Conservation (phyloP, 2,797 vertebrate species). For the Macrochelys suwanniensis region DNA sequence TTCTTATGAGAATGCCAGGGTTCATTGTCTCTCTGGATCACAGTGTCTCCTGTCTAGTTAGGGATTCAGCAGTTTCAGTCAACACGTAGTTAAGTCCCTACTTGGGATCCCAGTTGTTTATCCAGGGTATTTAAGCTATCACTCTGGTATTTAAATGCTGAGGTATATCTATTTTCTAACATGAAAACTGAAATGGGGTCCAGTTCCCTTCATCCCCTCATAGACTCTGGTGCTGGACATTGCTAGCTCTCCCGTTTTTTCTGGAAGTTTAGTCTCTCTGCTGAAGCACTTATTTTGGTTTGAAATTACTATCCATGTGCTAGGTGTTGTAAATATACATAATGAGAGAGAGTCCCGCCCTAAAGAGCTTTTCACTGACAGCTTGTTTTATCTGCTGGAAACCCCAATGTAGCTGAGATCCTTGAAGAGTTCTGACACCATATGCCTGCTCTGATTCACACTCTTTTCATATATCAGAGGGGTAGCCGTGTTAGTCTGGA, state of each 20-base stretch:
- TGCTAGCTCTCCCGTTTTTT: not conserved
- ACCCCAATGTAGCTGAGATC: not conserved
- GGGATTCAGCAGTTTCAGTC: not conserved
- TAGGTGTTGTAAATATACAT: fast-evolving
- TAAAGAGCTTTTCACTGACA: not conserved
- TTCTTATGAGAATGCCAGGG: not conserved
- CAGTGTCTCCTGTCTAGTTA: not conserved
- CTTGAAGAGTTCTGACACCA: not conserved
- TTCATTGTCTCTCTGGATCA: not conserved
- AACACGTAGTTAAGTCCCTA: not conserved
- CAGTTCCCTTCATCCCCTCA: not conserved
- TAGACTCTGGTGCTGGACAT: not conserved
- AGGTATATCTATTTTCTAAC: not conserved
- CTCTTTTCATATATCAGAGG: not conserved
- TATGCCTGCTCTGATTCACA: not conserved
- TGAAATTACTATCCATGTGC: not conserved
- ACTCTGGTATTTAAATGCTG: not conserved
- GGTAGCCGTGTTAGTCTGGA: too few relatives aligned
- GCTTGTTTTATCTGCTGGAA: not conserved
- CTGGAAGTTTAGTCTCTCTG: not conserved
- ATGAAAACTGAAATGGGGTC: not conserved
- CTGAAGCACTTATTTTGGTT: not conserved
- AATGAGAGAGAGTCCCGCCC: not conserved
- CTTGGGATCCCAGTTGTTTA: not conserved
- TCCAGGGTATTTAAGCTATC: not conserved